Conservation (phyloP, 2,113 vertebrate species). For the Alces alces region DNA sequence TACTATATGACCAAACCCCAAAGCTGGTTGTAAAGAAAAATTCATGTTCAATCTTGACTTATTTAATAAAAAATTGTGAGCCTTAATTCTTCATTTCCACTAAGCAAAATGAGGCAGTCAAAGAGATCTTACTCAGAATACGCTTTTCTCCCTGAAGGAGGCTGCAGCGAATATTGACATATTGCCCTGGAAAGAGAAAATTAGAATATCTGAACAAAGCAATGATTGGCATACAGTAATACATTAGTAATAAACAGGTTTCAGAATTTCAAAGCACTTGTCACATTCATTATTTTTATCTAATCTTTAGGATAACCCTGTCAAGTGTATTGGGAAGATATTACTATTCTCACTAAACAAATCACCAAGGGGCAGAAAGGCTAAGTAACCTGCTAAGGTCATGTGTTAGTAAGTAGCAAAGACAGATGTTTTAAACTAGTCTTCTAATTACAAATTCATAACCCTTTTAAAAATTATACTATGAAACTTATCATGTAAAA, state of each 20-base stretch:
- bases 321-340: background rate
- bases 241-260: background rate
- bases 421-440: background rate
- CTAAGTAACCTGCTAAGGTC: background rate
- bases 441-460: background rate
- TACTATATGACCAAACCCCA: background rate
- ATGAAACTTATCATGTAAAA: background rate
- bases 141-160: constrained; percentile 72
- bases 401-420: background rate
- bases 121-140: constrained; percentile 84
- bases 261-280: background rate
- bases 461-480: background rate
- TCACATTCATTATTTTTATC: background rate
- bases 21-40: background rate
- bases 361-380: background rate
- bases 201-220: background rate
- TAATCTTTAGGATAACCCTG: background rate
- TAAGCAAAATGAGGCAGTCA: background rate
- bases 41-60: background rate
- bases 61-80: background rate
- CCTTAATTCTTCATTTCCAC: constrained; percentile 3
- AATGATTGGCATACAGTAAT: background rate
- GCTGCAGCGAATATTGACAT: constrained; percentile 4
- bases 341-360: background rate
- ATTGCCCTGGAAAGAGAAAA: constrained; percentile 59